Conservation (phyloP, 92 coral and sea anemone species). For the Epizoanthus scotinus region DNA sequence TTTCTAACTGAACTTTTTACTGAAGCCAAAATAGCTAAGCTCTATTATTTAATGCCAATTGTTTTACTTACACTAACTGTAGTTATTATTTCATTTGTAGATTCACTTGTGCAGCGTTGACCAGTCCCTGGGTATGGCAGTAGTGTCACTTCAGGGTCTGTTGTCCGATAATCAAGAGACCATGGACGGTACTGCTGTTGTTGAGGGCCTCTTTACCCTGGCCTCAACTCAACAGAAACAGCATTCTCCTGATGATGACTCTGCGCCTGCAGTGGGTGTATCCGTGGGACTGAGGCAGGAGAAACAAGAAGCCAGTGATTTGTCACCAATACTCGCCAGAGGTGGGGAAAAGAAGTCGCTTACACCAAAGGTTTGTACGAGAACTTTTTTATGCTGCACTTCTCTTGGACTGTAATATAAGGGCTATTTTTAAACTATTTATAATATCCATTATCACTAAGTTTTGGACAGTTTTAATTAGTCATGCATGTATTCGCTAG, state of each 20-base stretch:
- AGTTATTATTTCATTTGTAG: conserved; percentile 41
- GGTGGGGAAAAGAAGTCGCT: conserved; percentile 7
- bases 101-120: conserved; percentile 91
- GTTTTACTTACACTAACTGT: not conserved
- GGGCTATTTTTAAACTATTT: too few species aligned
- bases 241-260: conserved; percentile 48
- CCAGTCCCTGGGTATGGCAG: conserved; percentile 81
- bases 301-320: conserved; percentile 44
- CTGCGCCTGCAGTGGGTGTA: conserved; percentile 87
- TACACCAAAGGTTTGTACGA: not conserved
- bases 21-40: too few species aligned
- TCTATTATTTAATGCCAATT: too few species aligned
- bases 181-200: conserved; percentile 64
- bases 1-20: too few species aligned
- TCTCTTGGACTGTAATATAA: too few species aligned
- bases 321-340: conserved; percentile 20
- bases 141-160: conserved; percentile 80
- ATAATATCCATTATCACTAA: too few species aligned
- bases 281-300: conserved; percentile 80
- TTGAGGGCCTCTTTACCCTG: conserved; percentile 83
- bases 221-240: conserved; percentile 55
- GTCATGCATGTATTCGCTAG: too few species aligned
- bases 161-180: conserved; percentile 60
- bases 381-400: too few species aligned
- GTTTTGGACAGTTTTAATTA: too few species aligned